Percentiles rank a stretch among this genome's conserved stretches.
These are phyloP conservation scores for Aurelia sp. DNA, from an alignment of 30 jellyfish, hydroid and myxozoan genomes.

Conservation along the genomic window DNA sequence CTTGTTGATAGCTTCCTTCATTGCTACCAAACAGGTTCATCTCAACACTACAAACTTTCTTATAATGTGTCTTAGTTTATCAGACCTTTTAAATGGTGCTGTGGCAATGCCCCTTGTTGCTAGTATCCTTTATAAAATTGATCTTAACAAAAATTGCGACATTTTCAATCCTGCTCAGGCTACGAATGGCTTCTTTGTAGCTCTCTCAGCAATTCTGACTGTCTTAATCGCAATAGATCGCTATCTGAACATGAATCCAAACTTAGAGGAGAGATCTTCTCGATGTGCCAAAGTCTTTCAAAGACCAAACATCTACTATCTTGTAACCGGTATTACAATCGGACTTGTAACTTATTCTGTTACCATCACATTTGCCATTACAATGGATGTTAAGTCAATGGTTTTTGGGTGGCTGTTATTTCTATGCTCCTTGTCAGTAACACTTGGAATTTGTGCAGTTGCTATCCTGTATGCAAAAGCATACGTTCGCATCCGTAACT, in stretches of 20 bases:
- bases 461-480: conserved; percentile 7
- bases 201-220: neutral
- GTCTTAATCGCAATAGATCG: neutral
- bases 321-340: no score
- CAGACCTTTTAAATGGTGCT: no score
- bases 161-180: neutral
- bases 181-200: neutral
- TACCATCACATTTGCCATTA: no score
- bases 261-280: neutral
- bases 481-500: neutral
- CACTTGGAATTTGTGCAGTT: neutral
- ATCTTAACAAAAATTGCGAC: neutral
- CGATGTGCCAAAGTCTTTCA: neutral
- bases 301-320: neutral
- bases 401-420: no score
- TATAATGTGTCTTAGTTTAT: no score
- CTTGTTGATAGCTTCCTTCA: no score
- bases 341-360: no score
- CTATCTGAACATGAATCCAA: conserved; percentile 9
- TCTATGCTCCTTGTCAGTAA: neutral
- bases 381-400: no score
- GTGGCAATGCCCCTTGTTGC: no score
- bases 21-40: no score
- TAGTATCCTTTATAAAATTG: no score
- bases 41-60: no score